Base-by-base conservation (phyloP, 2,797 vertebrate genomes). In the Cuniculus paca region DNA sequence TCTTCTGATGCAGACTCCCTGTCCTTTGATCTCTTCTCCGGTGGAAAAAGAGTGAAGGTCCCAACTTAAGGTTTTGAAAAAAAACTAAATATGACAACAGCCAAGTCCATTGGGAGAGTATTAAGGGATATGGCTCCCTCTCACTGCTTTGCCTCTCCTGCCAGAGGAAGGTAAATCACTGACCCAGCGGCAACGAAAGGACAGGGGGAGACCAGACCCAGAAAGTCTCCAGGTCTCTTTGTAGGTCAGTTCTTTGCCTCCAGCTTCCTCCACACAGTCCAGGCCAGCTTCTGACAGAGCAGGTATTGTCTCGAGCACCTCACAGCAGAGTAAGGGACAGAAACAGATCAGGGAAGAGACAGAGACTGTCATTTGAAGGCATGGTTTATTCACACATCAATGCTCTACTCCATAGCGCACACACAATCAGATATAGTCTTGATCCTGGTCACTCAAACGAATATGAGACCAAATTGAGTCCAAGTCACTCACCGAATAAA, bases 51-150 rank as follows among this genome's bases (percentile, higher is more conserved):
- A 81, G 81, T 42, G 42, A 80, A 88, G 72, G 78, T 88, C 34
- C 52, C 78, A 81, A 65, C 81, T 68, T 72, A 78, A 56, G 74
- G 45, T 75, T 93, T 95, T 84, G 85, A 78, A 88, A 82, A 95
- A 90, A n/a, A n/a, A n/a, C 78, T 97, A 78, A 94, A 82, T 85
- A 95, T 90, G 85, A 90, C 95, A 95, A 88, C 81, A 82, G 56
- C 85, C 42, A 94, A 45, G 22, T 65, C 80, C 54, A 17, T 1
- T 39, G 45, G 90, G 68, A 74, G 68, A 79, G 52, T 34, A 83
- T 92, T 77, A 83, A 96, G 87, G 5, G 58, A 63, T 17, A 48
- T 39, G 70, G 75, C 63, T 94, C 79, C 56, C 78, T 58, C 72
- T 89, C 78, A 90, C 16, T 36, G 58, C 31, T 79, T 65, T 79